A percentile compares a stretch with the other conserved stretches of the same genome.
Evolutionary conservation across 2,113 vertebrate species (phyloP).

Genomic region (Pogonocichla stellata): DNA sequence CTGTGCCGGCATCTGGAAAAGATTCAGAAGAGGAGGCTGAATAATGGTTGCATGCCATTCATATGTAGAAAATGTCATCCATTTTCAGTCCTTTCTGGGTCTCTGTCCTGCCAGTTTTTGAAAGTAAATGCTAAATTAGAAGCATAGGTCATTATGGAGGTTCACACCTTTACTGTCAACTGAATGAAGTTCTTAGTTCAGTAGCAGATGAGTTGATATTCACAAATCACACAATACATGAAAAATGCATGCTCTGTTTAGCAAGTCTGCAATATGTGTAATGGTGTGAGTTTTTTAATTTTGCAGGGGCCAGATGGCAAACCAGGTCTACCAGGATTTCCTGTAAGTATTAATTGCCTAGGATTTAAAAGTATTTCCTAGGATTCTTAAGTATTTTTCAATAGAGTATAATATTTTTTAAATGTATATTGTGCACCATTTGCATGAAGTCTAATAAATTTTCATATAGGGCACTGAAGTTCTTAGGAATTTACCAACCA

Average conservation of each 20-base stretch:
- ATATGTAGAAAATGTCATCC: not conserved
- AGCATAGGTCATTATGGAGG: not conserved
- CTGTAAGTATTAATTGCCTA: conserved; percentile 75
- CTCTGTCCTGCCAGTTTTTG: not conserved
- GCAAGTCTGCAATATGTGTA: not conserved
- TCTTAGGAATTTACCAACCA: not conserved
- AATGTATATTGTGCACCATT: not conserved
- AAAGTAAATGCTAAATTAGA: not conserved
- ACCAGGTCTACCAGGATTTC: conserved; percentile 87
- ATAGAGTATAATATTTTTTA: not conserved
- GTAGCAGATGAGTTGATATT: not conserved
- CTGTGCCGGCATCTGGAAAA: not conserved
- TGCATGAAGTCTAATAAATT: not conserved
- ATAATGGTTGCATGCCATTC: not conserved
- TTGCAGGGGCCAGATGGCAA: conserved; percentile 86
- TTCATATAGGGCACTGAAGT: not conserved
- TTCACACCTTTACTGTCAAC: not conserved
- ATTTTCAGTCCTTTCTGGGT: not conserved
- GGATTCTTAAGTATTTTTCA: not conserved
- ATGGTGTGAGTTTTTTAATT: not conserved
- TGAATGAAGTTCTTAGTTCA: not conserved
- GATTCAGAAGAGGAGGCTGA: not conserved
- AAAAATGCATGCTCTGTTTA: not conserved
- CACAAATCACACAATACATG: not conserved
- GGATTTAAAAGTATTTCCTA: not conserved